Percentiles rank a stretch among this genome's conserved stretches.
phyloP scores from a whole-genome alignment of 30 jellyfish, hydroid and myxozoan genomes.

The Chrysaora quinquecirrha region DNA sequence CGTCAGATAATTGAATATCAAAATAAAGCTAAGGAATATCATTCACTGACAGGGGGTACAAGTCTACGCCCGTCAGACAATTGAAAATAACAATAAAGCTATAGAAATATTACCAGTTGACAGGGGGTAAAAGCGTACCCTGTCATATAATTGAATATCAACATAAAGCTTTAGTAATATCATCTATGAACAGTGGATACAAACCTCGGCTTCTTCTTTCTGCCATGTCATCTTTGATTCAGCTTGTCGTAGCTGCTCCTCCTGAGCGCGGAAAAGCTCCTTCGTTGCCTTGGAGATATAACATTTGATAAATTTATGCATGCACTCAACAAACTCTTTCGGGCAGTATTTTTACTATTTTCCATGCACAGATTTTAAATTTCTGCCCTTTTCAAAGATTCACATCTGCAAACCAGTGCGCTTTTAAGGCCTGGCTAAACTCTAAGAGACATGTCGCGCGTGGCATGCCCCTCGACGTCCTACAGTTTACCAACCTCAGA shows the following conservation, averaged over 20 bases:
- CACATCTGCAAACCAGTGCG: too few species aligned
- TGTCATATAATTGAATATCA: neutral
- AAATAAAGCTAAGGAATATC: neutral
- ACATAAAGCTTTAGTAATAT: neutral
- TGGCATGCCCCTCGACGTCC: too few species aligned
- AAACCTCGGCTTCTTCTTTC: slow-evolving; percentile 45
- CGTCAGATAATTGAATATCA: too few species aligned
- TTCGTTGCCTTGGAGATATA: slow-evolving; percentile 17
- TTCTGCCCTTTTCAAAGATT: neutral
- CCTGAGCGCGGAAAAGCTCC: slow-evolving; percentile 35
- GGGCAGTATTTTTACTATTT: neutral
- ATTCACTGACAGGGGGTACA: neutral
- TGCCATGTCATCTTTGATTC: slow-evolving; percentile 31
- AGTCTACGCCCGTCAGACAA: neutral
- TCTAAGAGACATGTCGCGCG: too few species aligned
- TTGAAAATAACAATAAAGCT: neutral
- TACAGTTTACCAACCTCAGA: too few species aligned
- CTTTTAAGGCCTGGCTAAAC: too few species aligned
- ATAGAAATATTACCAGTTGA: neutral
- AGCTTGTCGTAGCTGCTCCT: slow-evolving; percentile 38
- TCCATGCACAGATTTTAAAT: too few species aligned
- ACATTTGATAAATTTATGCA: neutral
- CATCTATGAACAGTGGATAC: too few species aligned
- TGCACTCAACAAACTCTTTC: neutral
- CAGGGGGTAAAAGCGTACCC: neutral